phyloP scores from a whole-genome alignment of 2,113 vertebrate genomes.

The Arenaria interpres region DNA sequence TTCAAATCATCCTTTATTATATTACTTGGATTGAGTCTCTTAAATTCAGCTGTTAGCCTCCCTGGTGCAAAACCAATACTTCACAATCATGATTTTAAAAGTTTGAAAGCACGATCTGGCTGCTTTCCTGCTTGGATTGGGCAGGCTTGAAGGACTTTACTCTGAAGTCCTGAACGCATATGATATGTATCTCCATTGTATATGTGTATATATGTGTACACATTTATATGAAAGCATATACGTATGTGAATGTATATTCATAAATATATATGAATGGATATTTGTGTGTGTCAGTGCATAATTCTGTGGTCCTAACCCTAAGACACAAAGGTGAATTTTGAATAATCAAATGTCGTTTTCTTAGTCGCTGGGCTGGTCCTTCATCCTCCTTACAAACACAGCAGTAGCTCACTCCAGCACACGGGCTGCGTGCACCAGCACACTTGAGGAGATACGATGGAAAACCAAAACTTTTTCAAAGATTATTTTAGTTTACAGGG shows the following conservation, averaged over 20 bases:
- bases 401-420: too few species aligned
- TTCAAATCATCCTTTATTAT: not conserved
- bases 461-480: not conserved
- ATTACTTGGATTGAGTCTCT: not conserved
- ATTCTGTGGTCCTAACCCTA: not conserved
- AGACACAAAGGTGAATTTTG: not conserved
- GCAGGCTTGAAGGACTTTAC: not conserved
- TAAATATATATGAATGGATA: not conserved
- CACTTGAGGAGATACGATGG: not conserved
- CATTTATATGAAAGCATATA: not conserved
- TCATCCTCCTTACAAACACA: not conserved
- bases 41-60: not conserved
- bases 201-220: not conserved
- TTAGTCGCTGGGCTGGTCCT: not conserved
- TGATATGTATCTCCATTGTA: accelerated
- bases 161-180: not conserved
- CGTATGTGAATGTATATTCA: not conserved
- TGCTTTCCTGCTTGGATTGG: not conserved
- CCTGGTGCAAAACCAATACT: not conserved
- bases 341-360: not conserved
- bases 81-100: not conserved
- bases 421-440: not conserved
- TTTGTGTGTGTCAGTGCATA: not conserved
- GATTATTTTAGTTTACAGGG: not conserved
- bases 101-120: not conserved